Evolutionary conservation across 2,797 vertebrate species (phyloP).

Genomic region (Arctocebus calabarensis): DNA sequence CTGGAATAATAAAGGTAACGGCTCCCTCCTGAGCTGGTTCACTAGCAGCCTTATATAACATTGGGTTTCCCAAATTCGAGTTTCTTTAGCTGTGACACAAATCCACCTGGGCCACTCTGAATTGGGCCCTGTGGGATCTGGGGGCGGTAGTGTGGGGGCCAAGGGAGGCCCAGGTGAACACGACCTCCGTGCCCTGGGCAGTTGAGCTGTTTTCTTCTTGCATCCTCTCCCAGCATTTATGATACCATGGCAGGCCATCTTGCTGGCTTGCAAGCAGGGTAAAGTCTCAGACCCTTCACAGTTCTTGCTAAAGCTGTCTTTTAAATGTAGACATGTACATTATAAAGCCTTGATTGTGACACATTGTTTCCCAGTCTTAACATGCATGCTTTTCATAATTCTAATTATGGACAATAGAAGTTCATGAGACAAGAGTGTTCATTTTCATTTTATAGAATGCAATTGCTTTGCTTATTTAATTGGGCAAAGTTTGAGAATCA

Average conservation of each 20-base stretch:
- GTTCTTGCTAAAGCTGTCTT: not conserved
- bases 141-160: too few relatives aligned
- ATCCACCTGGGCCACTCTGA: not conserved
- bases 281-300: not conserved
- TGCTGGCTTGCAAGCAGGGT: not conserved
- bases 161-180: not conserved
- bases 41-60: not conserved
- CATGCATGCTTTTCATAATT: not conserved
- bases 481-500: conserved; percentile 49
- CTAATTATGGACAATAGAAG: not conserved
- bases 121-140: not conserved
- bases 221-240: not conserved
- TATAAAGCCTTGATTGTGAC: not conserved
- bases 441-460: conserved; percentile 46
- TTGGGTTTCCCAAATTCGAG: not conserved
- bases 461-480: conserved; percentile 29
- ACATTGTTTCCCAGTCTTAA: not conserved
- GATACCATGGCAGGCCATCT: not conserved
- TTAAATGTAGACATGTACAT: not conserved
- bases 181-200: not conserved
- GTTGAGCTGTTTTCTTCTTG: not conserved
- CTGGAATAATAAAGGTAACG: not conserved
- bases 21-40: not conserved
- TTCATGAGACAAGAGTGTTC: not conserved
- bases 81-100: not conserved